Conservation (phyloP, 2,888 invertebrate species). For the Boloria euphrosyne region DNA sequence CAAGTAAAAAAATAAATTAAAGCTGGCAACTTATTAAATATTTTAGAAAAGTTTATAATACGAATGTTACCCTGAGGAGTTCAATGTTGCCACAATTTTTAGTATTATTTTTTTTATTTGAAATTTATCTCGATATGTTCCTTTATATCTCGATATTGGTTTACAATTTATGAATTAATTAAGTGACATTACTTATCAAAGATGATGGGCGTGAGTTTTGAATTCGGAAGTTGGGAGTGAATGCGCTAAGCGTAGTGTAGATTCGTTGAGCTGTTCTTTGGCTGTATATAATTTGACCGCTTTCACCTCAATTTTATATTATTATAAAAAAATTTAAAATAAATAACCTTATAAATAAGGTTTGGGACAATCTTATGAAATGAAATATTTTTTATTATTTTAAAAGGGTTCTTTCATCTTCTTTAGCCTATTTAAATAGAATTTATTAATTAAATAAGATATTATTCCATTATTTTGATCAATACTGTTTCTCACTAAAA, state of each 20-base stretch:
- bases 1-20: not conserved
- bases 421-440: too few species aligned
- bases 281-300: slow-evolving; percentile 55
- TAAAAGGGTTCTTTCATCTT: too few species aligned
- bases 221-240: slow-evolving; percentile 27
- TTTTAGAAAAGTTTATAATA: not conserved
- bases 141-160: slow-evolving; percentile 23
- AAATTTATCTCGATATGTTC: slow-evolving; percentile 19
- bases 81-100: not conserved
- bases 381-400: not conserved
- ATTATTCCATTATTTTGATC: too few species aligned
- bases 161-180: slow-evolving; percentile 16
- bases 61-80: slow-evolving; percentile 2
- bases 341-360: too few species aligned
- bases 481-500: too few species aligned
- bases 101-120: not conserved
- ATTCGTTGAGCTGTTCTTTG: slow-evolving; percentile 47
- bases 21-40: not conserved
- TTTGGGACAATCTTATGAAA: not conserved
- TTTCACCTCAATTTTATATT: slow-evolving; percentile 34
- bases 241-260: slow-evolving; percentile 41
- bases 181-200: slow-evolving; percentile 23
- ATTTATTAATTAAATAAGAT: too few species aligned
- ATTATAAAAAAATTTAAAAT: not conserved
- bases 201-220: slow-evolving; percentile 5